Conservation (phyloP, 2,113 vertebrate species). For the Ardeotis arabs region DNA sequence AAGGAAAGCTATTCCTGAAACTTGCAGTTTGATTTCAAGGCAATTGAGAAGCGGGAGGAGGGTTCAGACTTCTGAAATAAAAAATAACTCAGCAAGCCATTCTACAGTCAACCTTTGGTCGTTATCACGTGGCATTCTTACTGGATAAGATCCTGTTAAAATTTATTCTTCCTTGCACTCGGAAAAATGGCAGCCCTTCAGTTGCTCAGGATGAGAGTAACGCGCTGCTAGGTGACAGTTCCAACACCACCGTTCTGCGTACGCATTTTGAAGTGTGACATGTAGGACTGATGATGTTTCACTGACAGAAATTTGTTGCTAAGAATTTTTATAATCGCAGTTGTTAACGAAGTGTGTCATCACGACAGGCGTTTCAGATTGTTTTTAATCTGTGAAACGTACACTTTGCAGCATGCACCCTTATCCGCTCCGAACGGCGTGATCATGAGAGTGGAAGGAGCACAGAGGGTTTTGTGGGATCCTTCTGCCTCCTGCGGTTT, state of each 20-base stretch:
- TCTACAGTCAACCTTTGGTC: conserved; percentile 1
- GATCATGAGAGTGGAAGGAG: not conserved
- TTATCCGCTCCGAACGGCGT: not conserved
- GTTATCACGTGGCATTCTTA: not conserved
- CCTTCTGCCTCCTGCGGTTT: not conserved
- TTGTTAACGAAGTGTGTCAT: not conserved
- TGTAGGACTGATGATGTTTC: not conserved
- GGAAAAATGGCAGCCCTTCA: not conserved
- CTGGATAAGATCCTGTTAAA: not conserved
- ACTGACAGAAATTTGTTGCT: not conserved
- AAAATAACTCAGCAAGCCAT: conserved; percentile 28
- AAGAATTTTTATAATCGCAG: not conserved
- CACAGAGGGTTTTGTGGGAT: not conserved
- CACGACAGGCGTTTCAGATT: not conserved
- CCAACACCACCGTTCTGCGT: not conserved
- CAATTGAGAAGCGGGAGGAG: not conserved
- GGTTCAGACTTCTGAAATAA: conserved; percentile 29
- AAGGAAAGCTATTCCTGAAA: conserved; percentile 63
- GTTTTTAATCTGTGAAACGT: not conserved
- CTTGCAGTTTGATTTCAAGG: conserved; percentile 48
- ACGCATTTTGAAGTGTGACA: not conserved
- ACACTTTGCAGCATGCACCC: not conserved
- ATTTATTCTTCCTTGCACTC: not conserved
- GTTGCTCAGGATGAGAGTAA: not conserved
- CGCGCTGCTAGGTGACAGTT: not conserved